Evolutionary conservation across 2,797 vertebrate genomes (phyloP), one percentile per base, ranked within the genome.

Genomic region (Spinus olivaceus): DNA sequence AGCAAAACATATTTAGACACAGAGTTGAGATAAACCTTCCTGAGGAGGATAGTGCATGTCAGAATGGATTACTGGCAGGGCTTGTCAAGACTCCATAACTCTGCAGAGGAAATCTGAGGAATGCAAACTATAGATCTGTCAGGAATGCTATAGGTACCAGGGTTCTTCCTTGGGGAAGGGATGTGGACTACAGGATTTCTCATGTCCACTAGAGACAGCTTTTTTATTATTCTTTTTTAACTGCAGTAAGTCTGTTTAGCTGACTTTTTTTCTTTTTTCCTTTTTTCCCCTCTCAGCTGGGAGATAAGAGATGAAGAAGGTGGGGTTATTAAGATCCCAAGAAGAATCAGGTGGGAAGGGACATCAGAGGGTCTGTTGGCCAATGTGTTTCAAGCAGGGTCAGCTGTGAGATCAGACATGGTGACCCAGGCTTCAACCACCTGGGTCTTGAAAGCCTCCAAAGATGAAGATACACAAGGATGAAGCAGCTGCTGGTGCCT

Each of bases 221-320:
- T 30, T 30, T 9, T 8, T 10, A 17, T 41, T 41, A 39, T 8
- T 41, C 4, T 14, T 77, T 33, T 41, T 67, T n/a, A 33, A 50
- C 23, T 12, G 53, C 24, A 56, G 18, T 67, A 80, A 21, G 10
- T 35, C 11, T 33, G 4, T 59, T 35, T 49, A 4, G 12, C 10
- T 49, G 8, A 6, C 4, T 17, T 13, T 5, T 42, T 24, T 15
- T n/a, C 6, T 20, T 25, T 28, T 27, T 14, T 21, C 13, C 28
- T 27, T 41, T 8, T 8, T 5, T 12, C 2, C 0, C 3, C 14
- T 32, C 7, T 80, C 39, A 46, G 2, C 14, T 46, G 23, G 8
- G 42, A 53, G 20, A 49, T 8, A 14, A 15, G 41, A 60, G 24
- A 32, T 71, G 64, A 72, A 67, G 46, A 81, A 60, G 5, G 4